phyloP scores from a whole-genome alignment of 1,140 invertebrate genomes.

The Notospermus geniculatus region DNA sequence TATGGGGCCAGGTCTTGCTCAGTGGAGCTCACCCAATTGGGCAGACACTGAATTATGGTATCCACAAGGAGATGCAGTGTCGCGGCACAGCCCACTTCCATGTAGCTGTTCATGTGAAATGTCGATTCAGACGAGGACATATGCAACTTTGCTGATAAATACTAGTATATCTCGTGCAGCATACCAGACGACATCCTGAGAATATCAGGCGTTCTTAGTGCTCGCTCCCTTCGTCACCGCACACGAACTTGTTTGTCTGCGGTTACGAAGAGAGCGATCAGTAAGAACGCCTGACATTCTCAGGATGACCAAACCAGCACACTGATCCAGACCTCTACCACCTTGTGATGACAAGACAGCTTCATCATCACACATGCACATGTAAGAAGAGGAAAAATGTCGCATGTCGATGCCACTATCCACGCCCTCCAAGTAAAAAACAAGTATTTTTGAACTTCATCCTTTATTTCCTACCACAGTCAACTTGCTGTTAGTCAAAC shows the following conservation, averaged over 20 bases:
- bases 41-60: conserved; percentile 14
- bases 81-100: conserved; percentile 12
- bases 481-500: no score
- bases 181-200: no score
- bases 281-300: no score
- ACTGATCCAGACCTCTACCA: background rate
- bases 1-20: conserved; percentile 8
- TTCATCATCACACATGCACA: background rate
- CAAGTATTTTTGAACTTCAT: no score
- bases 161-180: background rate
- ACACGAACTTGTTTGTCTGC: no score
- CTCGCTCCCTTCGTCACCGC: no score
- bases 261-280: no score
- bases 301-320: background rate
- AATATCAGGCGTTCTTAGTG: no score
- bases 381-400: background rate
- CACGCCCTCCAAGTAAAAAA: no score
- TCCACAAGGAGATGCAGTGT: conserved; percentile 21
- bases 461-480: no score
- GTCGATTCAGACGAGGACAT: background rate
- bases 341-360: background rate
- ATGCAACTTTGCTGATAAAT: background rate
- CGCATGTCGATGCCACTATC: background rate
- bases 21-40: conserved; percentile 15
- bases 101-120: background rate